phyloP scores from a whole-genome alignment of 2,113 vertebrate species.

The Turnix velox region DNA sequence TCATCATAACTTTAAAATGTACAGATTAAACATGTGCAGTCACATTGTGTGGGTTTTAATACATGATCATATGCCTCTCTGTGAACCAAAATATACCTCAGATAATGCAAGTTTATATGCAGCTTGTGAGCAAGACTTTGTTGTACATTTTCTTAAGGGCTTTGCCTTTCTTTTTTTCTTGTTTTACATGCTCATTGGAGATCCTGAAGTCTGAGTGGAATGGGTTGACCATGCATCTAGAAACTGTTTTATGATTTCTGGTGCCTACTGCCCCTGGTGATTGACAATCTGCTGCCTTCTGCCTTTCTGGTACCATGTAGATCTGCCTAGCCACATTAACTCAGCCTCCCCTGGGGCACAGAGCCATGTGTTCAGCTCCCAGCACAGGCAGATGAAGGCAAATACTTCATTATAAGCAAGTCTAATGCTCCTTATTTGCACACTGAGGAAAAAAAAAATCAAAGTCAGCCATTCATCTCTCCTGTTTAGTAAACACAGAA shows the following conservation, averaged over 20 bases:
- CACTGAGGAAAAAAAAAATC: conserved; percentile 50
- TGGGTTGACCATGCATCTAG: neutral
- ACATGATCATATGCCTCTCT: neutral
- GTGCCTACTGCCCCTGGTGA: neutral
- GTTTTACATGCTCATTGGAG: neutral
- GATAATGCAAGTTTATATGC: neutral
- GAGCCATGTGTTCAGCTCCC: neutral
- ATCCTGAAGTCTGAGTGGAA: neutral
- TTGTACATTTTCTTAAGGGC: neutral
- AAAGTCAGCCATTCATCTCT: conserved; percentile 60
- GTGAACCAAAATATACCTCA: neutral
- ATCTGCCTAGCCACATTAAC: neutral
- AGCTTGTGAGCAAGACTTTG: neutral
- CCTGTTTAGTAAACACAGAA: conserved; percentile 42
- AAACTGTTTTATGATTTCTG: neutral
- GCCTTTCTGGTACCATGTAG: neutral
- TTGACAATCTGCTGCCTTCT: neutral
- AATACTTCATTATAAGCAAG: conserved; percentile 50
- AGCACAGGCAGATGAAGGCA: conserved; percentile 25
- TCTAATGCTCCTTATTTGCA: conserved; percentile 47
- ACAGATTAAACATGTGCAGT: neutral
- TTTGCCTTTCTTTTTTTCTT: neutral
- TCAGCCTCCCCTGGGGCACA: neutral
- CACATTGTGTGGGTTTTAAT: neutral
- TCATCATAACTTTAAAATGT: neutral